phyloP scores from a whole-genome alignment of 2,888 invertebrate genomes.

The Mythimna ferrago region DNA sequence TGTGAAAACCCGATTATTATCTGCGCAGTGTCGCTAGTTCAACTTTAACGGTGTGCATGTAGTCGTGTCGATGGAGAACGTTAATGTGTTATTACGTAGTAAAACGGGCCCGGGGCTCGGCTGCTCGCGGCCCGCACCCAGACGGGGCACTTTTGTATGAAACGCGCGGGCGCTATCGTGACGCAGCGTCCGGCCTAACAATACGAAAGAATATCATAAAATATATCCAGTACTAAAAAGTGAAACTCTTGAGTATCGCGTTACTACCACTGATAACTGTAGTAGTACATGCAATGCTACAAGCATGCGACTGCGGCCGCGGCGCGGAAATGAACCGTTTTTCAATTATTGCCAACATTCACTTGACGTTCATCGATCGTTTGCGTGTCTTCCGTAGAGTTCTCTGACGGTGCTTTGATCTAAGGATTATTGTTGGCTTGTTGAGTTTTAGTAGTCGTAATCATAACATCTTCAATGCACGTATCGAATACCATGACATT shows the following conservation, averaged over 20 bases:
- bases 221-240: constrained; percentile 35
- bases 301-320: constrained; percentile 24
- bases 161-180: too few species aligned
- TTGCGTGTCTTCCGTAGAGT: constrained; percentile 50
- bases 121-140: too few species aligned
- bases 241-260: constrained; percentile 40
- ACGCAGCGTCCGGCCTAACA: too few species aligned
- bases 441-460: neutral
- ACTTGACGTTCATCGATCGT: constrained; percentile 44
- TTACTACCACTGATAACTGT: constrained; percentile 33
- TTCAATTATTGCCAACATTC: constrained; percentile 52
- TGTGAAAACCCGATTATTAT: too few species aligned
- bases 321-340: constrained; percentile 55
- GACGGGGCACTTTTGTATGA: too few species aligned
- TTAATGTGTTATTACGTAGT: too few species aligned
- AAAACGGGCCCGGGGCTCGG: too few species aligned
- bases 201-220: neutral
- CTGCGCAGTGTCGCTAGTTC: too few species aligned
- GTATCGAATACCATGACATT: too few species aligned
- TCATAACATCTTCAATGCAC: too few species aligned
- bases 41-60: too few species aligned
- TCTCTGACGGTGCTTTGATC: neutral
- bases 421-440: neutral
- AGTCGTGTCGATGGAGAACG: too few species aligned
- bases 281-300: constrained; percentile 41